phyloP scores from a whole-genome alignment of 2,797 vertebrate species.

The Capromys pilorides region DNA sequence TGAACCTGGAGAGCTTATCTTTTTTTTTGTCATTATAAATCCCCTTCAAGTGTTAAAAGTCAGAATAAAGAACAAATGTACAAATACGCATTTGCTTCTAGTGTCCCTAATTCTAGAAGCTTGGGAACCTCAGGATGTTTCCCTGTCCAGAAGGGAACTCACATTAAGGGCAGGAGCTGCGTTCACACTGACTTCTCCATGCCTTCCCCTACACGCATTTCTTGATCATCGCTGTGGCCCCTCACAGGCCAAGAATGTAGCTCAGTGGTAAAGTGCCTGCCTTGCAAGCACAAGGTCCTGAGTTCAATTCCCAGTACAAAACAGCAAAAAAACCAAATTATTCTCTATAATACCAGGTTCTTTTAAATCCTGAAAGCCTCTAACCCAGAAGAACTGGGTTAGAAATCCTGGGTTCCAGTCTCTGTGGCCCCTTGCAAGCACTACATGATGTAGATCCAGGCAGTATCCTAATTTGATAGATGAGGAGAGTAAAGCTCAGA shows the following conservation, averaged over 20 bases:
- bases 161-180: background rate
- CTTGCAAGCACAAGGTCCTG: too few species aligned
- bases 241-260: too few species aligned
- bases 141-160: background rate
- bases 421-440: background rate
- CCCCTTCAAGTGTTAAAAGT: conserved; percentile 19
- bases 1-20: conserved; percentile 1
- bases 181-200: background rate
- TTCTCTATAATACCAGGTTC: too few species aligned
- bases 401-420: background rate
- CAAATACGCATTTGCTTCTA: background rate
- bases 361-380: too few species aligned
- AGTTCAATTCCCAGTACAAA: too few species aligned
- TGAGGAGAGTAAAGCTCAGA: background rate
- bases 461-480: conserved; percentile 9
- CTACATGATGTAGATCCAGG: background rate
- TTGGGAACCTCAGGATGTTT: background rate
- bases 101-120: conserved; percentile 20
- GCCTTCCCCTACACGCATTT: background rate
- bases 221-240: background rate
- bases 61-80: conserved; percentile 17
- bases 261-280: too few species aligned
- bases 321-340: too few species aligned
- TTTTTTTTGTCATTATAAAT: background rate
- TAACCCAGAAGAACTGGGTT: too few species aligned